Evolutionary conservation across 2,888 invertebrate species (phyloP).

Genomic region (Callyntrura sp.): DNA sequence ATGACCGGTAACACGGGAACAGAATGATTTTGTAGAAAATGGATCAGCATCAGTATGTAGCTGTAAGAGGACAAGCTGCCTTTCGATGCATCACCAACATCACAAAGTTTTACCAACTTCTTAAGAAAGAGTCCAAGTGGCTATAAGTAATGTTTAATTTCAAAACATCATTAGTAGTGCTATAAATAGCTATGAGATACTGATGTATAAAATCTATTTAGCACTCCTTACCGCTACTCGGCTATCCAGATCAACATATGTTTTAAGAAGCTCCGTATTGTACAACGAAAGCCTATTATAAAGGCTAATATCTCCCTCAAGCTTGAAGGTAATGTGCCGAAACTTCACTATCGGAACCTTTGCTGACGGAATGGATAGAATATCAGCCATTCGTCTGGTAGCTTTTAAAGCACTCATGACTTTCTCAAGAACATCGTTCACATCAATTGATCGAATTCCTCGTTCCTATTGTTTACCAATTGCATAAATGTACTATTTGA

Average conservation of each 20-base stretch:
- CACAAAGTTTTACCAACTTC: constrained; percentile 87
- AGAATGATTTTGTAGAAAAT: constrained; percentile 87
- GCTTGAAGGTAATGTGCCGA: constrained; percentile 85
- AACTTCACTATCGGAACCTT: constrained; percentile 89
- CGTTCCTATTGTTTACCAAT: constrained; percentile 64
- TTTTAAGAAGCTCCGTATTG: constrained; percentile 87
- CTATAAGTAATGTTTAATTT: too few relatives aligned
- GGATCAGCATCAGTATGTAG: constrained; percentile 88
- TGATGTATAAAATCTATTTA: too few relatives aligned
- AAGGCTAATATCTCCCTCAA: constrained; percentile 88
- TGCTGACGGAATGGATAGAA: constrained; percentile 87
- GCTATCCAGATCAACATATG: constrained; percentile 87
- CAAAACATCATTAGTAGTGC: too few relatives aligned
- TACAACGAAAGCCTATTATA: constrained; percentile 88
- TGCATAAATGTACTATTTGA: not conserved
- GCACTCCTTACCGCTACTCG: constrained; percentile 86
- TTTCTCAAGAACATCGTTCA: constrained; percentile 73
- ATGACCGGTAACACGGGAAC: constrained; percentile 88
- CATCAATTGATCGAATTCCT: constrained; percentile 67
- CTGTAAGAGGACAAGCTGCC: constrained; percentile 89
- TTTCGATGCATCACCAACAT: constrained; percentile 88
- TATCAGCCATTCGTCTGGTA: constrained; percentile 75
- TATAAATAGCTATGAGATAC: too few relatives aligned
- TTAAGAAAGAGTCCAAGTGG: constrained; percentile 87
- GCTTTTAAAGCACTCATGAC: constrained; percentile 79